Evolutionary conservation across 2,888 invertebrate genomes (phyloP).

Genomic region (Noctua fimbriata): DNA sequence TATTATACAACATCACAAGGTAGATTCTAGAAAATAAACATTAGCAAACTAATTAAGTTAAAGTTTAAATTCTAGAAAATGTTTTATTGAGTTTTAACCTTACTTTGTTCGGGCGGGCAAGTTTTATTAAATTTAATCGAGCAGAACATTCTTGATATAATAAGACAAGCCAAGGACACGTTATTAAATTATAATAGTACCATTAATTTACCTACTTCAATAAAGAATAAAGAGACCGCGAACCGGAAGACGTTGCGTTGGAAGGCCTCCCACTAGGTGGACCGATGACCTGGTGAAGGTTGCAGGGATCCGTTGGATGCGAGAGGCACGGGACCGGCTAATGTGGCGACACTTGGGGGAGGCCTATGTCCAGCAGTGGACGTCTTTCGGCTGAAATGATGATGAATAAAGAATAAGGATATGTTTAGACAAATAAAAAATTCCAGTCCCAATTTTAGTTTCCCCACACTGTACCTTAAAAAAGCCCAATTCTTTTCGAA

Average conservation of each 20-base stretch:
- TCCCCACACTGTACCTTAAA: neutral
- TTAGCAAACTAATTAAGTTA: neutral
- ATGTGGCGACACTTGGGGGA: too few species aligned
- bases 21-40: neutral
- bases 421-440: neutral
- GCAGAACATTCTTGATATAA: neutral
- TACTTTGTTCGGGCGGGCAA: neutral
- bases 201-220: neutral
- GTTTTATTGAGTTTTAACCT: neutral
- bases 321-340: too few species aligned
- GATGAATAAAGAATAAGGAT: neutral
- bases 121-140: neutral
- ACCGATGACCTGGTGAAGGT: too few species aligned
- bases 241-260: too few species aligned
- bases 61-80: neutral
- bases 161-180: neutral
- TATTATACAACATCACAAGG: neutral
- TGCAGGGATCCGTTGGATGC: too few species aligned
- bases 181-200: neutral
- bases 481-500: constrained; percentile 10
- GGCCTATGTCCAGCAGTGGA: too few species aligned
- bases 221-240: neutral
- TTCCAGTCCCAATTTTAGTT: neutral
- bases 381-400: too few species aligned
- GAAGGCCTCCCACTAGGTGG: too few species aligned